Percentiles rank a stretch among this genome's conserved stretches.
Evolutionary conservation across 2,797 vertebrate genomes (phyloP).

Genomic region (Dallia pectoralis): DNA sequence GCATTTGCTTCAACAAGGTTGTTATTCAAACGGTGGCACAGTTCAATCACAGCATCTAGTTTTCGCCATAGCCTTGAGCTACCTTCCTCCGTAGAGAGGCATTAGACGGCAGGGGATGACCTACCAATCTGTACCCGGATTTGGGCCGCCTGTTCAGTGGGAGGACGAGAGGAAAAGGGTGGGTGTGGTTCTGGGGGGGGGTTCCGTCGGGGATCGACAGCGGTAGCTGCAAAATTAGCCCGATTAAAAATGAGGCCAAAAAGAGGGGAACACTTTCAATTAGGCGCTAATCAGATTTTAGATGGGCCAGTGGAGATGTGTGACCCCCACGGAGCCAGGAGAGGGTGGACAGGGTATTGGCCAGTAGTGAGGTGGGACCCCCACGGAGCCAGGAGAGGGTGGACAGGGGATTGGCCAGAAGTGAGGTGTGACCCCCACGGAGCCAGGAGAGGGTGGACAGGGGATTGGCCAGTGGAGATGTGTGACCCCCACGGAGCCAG

Average conservation of each 20-base stretch:
- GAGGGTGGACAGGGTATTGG: constrained; percentile 51
- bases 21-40: constrained; percentile 43
- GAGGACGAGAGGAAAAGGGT: constrained; percentile 32
- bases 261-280: constrained; percentile 74
- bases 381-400: too few species aligned
- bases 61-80: constrained; percentile 42
- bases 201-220: constrained; percentile 55
- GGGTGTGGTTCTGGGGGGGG: constrained; percentile 48
- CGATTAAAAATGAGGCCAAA: constrained; percentile 71
- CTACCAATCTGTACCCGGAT: constrained; percentile 60
- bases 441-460: too few species aligned
- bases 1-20: constrained; percentile 29
- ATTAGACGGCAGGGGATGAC: constrained; percentile 44
- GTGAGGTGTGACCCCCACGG: too few species aligned
- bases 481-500: too few species aligned
- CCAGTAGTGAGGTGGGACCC: too few species aligned
- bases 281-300: constrained; percentile 79
- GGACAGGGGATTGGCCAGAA: too few species aligned
- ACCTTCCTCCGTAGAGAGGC: constrained; percentile 20
- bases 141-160: constrained; percentile 61
- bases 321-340: constrained; percentile 65
- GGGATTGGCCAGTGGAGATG: too few species aligned
- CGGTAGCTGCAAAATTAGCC: constrained; percentile 73
- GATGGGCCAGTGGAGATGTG: constrained; percentile 73
- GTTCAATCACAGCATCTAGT: constrained; percentile 37